Conservation (phyloP, 2,113 vertebrate genomes). For the Antidorcas marsupialis region DNA sequence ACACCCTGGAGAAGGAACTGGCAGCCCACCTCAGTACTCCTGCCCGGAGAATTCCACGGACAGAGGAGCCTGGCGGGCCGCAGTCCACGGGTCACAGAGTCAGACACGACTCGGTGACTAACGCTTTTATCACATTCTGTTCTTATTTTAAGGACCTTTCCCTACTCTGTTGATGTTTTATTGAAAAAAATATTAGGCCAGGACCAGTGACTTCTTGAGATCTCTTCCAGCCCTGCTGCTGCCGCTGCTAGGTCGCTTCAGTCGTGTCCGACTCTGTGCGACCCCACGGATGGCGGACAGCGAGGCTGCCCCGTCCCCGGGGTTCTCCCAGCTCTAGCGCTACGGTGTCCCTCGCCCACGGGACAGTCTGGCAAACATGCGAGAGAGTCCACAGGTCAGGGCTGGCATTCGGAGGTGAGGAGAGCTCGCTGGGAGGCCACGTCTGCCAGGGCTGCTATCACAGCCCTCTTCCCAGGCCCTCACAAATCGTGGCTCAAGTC, state of each 20-base stretch:
- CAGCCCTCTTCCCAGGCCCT: background rate
- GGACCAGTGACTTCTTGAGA: background rate
- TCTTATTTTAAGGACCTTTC: background rate
- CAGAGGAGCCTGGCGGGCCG: background rate
- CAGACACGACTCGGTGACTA: background rate
- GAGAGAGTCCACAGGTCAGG: background rate
- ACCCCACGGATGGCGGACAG: accelerated
- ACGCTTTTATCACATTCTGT: background rate
- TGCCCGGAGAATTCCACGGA: background rate
- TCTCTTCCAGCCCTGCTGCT: background rate
- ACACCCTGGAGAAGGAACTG: background rate
- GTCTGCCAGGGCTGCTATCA: background rate
- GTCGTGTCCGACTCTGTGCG: too few species aligned
- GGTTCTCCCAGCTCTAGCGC: background rate
- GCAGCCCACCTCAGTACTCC: background rate
- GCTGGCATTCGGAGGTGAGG: background rate
- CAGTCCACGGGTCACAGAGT: background rate
- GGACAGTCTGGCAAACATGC: accelerated
- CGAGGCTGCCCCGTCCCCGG: too few species aligned
- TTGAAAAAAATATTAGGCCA: background rate
- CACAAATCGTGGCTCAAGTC: background rate
- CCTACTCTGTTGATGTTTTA: background rate
- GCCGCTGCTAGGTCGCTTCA: too few species aligned
- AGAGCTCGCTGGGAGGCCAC: background rate
- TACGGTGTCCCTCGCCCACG: background rate